These are phyloP conservation scores for Rhamphomyia laevipes DNA, from an alignment of 2,888 invertebrate species.

Conservation along the genomic window DNA sequence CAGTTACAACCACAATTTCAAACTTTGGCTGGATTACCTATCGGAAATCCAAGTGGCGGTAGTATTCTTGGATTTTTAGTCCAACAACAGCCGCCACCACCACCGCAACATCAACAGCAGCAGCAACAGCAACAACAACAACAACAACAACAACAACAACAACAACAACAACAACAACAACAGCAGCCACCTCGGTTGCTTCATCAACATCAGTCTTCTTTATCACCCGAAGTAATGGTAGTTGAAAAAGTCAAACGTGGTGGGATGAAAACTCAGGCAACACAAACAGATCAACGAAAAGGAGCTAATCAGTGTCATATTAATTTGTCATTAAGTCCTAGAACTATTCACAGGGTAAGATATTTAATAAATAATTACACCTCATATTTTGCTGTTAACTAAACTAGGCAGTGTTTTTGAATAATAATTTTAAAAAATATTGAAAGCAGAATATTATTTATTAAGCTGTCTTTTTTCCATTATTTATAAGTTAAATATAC, in stretches of 20 bases:
- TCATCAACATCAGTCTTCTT: slow-evolving; percentile 20
- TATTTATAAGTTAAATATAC: too few relatives aligned
- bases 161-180: slow-evolving; percentile 17
- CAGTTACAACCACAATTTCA: slow-evolving; percentile 2
- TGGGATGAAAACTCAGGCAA: slow-evolving; percentile 86
- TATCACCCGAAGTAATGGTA: slow-evolving; percentile 35
- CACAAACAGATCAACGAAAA: slow-evolving; percentile 80
- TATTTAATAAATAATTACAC: neutral
- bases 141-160: slow-evolving; percentile 20
- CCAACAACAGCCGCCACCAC: slow-evolving; percentile 11
- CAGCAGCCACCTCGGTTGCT: slow-evolving; percentile 11
- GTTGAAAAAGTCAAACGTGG: slow-evolving; percentile 68
- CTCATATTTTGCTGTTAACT: too few relatives aligned
- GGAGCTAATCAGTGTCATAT: slow-evolving; percentile 57
- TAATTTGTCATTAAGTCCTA: slow-evolving; percentile 54
- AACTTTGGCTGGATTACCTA: neutral
- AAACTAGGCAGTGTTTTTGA: too few relatives aligned
- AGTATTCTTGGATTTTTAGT: neutral
- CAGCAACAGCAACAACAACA: slow-evolving; percentile 18
- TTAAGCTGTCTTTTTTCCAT: too few relatives aligned
- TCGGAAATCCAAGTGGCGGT: neutral
- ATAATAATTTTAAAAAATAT: too few relatives aligned
- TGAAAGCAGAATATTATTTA: too few relatives aligned
- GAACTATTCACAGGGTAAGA: slow-evolving; percentile 65
- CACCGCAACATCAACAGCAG: slow-evolving; percentile 19